Conservation (phyloP, 2,888 invertebrate genomes). For the Philereme vetulata region DNA sequence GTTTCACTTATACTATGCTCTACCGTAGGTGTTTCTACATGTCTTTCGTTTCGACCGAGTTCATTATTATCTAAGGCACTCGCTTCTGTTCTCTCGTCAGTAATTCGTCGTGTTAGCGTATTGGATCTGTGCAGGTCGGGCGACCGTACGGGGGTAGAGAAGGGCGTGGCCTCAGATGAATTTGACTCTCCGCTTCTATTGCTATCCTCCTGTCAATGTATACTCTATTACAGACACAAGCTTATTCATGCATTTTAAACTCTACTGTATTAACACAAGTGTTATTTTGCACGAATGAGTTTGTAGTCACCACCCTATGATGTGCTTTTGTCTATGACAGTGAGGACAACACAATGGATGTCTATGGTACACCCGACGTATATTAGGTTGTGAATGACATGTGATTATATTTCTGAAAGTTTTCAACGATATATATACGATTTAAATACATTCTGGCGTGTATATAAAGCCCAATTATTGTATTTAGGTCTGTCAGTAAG, state of each 20-base stretch:
- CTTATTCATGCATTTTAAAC: slow-evolving; percentile 51
- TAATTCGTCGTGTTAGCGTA: slow-evolving; percentile 16
- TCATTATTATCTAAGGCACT: slow-evolving; percentile 36
- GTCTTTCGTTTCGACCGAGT: slow-evolving; percentile 16
- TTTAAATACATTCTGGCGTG: neutral
- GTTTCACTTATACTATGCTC: slow-evolving; percentile 72
- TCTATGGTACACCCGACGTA: slow-evolving; percentile 51
- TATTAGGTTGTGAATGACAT: slow-evolving; percentile 36
- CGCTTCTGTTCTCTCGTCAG: slow-evolving; percentile 18
- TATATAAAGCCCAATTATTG: slow-evolving; percentile 14
- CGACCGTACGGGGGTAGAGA: slow-evolving; percentile 68
- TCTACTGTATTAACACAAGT: slow-evolving; percentile 20
- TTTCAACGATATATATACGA: slow-evolving; percentile 1
- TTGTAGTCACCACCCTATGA: slow-evolving; percentile 44
- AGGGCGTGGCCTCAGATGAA: slow-evolving; percentile 70
- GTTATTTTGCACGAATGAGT: slow-evolving; percentile 52
- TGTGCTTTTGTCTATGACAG: slow-evolving; percentile 67
- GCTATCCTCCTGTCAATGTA: slow-evolving; percentile 77
- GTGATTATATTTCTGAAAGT: slow-evolving; percentile 24
- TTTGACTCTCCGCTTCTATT: slow-evolving; percentile 69
- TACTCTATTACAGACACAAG: slow-evolving; percentile 58
- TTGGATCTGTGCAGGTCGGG: slow-evolving; percentile 49
- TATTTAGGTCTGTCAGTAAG: slow-evolving; percentile 11
- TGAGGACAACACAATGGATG: slow-evolving; percentile 72
- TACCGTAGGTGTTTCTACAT: slow-evolving; percentile 30